Evolutionary conservation across 2,888 invertebrate species (phyloP).

Genomic region (Synanthedon myopaeformis): DNA sequence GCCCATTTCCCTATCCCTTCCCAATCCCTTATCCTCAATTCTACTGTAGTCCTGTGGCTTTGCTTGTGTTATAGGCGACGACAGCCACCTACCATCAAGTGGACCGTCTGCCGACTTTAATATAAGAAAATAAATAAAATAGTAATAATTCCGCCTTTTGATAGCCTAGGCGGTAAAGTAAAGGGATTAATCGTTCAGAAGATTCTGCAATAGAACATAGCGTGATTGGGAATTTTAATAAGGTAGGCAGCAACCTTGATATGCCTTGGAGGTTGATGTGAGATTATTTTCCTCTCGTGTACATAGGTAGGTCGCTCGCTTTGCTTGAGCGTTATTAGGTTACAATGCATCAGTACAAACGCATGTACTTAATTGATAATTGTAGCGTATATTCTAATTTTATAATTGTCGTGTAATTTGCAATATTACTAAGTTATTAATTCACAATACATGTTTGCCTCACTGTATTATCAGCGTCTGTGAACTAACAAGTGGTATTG

Average conservation of each 20-base stretch:
- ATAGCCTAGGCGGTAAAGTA: too few species aligned
- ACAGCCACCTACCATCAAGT: too few species aligned
- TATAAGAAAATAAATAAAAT: too few species aligned
- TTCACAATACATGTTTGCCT: too few species aligned
- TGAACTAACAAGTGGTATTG: too few species aligned
- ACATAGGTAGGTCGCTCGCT: background rate
- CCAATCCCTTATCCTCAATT: too few species aligned
- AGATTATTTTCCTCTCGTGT: background rate
- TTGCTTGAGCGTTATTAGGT: background rate
- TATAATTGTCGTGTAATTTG: background rate
- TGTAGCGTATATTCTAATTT: background rate
- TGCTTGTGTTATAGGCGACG: too few species aligned
- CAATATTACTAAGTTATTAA: background rate
- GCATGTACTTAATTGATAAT: background rate
- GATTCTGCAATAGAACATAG: background rate
- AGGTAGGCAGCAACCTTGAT: background rate
- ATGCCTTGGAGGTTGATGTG: background rate
- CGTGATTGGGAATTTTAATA: conserved; percentile 1
- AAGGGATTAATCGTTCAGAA: background rate
- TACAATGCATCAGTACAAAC: background rate
- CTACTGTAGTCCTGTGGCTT: too few species aligned
- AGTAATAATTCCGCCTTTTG: too few species aligned
- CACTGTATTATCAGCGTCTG: too few species aligned
- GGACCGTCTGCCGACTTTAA: too few species aligned
- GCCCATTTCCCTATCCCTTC: too few species aligned